Evolutionary conservation across 2,113 vertebrate genomes (phyloP).

Genomic region (Catharus minimus): DNA sequence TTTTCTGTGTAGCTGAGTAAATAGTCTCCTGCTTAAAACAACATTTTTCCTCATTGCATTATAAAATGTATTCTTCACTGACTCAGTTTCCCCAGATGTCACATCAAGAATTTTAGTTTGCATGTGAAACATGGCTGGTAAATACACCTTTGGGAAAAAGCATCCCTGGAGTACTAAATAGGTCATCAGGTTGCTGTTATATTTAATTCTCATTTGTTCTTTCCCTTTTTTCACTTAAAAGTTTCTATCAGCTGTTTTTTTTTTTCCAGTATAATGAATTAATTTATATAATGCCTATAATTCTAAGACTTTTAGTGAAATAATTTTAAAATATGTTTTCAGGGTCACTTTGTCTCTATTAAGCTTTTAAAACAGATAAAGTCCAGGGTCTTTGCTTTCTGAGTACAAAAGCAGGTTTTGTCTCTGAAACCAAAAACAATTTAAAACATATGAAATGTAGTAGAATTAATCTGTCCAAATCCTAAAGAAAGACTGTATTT

Average conservation of each 20-base stretch:
- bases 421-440: conserved; percentile 53
- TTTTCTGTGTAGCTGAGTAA: background rate
- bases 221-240: background rate
- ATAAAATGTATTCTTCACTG: background rate
- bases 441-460: conserved; percentile 62
- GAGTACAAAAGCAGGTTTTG: conserved; percentile 44
- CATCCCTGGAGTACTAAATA: background rate
- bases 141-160: background rate
- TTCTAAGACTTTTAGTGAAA: conserved; percentile 39
- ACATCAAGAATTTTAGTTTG: background rate
- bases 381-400: conserved; percentile 13
- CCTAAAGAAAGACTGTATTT: conserved; percentile 68
- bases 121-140: background rate
- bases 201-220: background rate
- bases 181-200: background rate
- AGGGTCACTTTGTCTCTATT: conserved; percentile 13
- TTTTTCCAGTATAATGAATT: background rate
- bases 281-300: conserved; percentile 40
- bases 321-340: conserved; percentile 20
- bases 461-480: conserved; percentile 62
- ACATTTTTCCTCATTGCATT: background rate
- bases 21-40: background rate
- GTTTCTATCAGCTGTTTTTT: background rate
- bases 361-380: conserved; percentile 57
- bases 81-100: background rate